Percentiles rank a stretch among this genome's conserved stretches.
Conservation (phyloP, 2,113 vertebrate genomes). For the Galemys pyrenaicus region DNA sequence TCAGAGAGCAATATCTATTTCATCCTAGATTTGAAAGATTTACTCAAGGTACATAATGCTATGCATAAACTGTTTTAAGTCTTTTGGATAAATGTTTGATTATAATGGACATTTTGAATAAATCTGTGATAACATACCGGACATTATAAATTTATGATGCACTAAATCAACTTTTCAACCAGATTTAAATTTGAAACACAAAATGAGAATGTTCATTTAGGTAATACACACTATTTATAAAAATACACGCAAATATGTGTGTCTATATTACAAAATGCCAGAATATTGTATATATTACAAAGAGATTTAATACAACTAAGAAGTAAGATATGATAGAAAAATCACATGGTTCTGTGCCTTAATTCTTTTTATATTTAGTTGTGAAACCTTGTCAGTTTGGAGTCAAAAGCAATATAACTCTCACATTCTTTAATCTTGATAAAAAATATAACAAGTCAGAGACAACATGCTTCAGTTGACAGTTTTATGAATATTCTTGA, state of each 20-base stretch:
- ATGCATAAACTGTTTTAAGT: conserved; percentile 1
- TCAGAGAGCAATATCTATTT: background rate
- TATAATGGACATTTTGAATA: background rate
- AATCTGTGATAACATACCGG: background rate
- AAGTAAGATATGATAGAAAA: conserved; percentile 12
- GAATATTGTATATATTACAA: background rate
- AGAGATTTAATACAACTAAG: background rate
- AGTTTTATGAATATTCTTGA: conserved; percentile 52
- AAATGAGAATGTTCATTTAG: conserved; percentile 35
- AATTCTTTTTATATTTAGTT: conserved; percentile 48
- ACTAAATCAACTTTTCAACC: conserved; percentile 33
- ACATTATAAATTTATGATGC: conserved; percentile 18
- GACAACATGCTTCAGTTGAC: background rate
- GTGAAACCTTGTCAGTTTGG: background rate
- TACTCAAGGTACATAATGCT: background rate
- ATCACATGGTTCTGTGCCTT: background rate
- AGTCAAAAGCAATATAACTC: background rate
- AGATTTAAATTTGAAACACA: conserved; percentile 49
- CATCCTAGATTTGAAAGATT: background rate
- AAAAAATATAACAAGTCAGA: conserved; percentile 55
- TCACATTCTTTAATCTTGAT: conserved; percentile 49
- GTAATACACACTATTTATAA: conserved; percentile 44
- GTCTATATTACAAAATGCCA: conserved; percentile 9
- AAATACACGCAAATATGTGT: background rate
- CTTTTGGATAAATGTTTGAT: background rate